phyloP scores from a whole-genome alignment of 2,888 invertebrate genomes.

The Mesoligia furuncula region DNA sequence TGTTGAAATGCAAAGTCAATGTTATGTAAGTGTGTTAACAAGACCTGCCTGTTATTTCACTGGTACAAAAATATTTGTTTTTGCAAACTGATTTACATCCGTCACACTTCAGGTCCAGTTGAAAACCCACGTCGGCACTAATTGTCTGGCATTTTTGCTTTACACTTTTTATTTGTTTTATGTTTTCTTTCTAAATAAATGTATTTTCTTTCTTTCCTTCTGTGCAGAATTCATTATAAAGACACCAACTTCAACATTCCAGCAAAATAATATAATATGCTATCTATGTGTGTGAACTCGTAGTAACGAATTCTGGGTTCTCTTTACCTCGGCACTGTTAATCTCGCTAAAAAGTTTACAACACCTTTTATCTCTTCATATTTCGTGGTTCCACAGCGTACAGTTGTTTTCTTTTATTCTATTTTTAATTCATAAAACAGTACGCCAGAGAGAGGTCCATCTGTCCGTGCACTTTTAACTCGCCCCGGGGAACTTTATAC shows the following conservation, averaged over 20 bases:
- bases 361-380: slow-evolving; percentile 3
- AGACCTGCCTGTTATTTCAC: background rate
- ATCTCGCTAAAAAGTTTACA: slow-evolving; percentile 35
- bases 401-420: slow-evolving; percentile 32
- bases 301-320: background rate
- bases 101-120: too few relatives aligned
- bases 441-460: slow-evolving; percentile 34
- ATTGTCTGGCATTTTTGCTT: too few relatives aligned
- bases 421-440: slow-evolving; percentile 54
- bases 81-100: too few relatives aligned
- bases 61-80: background rate
- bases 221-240: background rate
- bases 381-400: slow-evolving; percentile 22
- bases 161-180: too few relatives aligned
- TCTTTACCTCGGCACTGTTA: slow-evolving; percentile 14
- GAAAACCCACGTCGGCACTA: too few relatives aligned
- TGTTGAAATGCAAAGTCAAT: background rate
- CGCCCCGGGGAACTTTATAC: slow-evolving; percentile 46
- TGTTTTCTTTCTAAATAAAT: too few relatives aligned
- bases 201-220: too few relatives aligned
- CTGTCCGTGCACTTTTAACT: slow-evolving; percentile 48
- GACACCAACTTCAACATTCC: background rate
- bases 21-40: background rate
- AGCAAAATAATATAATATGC: background rate
- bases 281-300: background rate